A percentile compares a stretch with the other conserved stretches of the same genome.
Evolutionary conservation across 2,113 vertebrate species (phyloP).

Genomic region (Pitta sordida): DNA sequence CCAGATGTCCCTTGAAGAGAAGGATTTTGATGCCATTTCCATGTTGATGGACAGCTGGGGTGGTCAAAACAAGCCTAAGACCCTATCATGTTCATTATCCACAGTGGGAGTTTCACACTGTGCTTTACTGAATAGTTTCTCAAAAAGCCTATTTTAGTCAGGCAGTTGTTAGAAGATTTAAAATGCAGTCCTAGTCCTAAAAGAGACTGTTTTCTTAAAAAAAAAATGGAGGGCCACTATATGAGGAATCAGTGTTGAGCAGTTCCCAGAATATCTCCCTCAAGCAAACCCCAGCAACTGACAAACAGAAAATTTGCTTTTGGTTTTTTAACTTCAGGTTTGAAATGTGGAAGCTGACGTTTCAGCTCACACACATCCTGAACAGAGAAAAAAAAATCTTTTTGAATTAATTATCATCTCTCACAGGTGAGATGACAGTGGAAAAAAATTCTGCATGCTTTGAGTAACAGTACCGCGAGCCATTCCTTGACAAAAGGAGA

Average conservation of each 20-base stretch:
- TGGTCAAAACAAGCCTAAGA: not conserved
- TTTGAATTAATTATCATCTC: not conserved
- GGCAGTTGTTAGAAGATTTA: not conserved
- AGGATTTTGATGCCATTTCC: not conserved
- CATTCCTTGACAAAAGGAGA: not conserved
- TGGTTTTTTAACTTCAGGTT: not conserved
- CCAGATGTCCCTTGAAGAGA: not conserved
- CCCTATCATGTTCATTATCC: not conserved
- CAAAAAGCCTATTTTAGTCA: not conserved
- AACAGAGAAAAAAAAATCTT: not conserved
- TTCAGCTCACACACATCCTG: not conserved
- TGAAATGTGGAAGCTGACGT: not conserved
- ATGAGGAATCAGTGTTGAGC: not conserved
- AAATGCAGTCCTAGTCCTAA: not conserved
- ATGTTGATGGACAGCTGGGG: not conserved
- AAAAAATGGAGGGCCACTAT: fast-evolving
- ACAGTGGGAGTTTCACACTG: not conserved
- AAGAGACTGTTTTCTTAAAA: not conserved
- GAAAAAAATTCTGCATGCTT: not conserved
- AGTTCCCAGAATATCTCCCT: not conserved
- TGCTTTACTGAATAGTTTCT: not conserved
- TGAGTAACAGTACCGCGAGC: not conserved
- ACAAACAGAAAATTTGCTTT: not conserved
- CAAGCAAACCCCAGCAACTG: not conserved
- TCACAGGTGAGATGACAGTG: not conserved